phyloP scores from a whole-genome alignment of 2,888 invertebrate genomes.

The Pristionchus exspectatus region DNA sequence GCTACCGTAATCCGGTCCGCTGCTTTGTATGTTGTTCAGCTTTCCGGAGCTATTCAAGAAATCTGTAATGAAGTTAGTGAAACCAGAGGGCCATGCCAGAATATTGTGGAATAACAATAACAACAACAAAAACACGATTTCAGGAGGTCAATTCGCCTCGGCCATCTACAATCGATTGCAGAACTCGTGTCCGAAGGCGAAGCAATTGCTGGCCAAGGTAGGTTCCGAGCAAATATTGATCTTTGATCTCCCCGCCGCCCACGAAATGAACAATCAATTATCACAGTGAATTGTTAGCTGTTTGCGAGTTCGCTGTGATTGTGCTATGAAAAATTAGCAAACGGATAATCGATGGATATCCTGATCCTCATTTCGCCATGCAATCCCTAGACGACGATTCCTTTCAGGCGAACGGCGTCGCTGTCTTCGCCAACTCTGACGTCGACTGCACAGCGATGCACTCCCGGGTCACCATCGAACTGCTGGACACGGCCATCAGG shows the following conservation, averaged over 20 bases:
- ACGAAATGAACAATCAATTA: no score
- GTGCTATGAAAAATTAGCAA: no score
- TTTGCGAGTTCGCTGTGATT: no score
- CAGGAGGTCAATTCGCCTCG: constrained; percentile 68
- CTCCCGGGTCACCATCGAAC: constrained; percentile 70
- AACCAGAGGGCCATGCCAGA: no score
- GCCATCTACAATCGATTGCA: constrained; percentile 67
- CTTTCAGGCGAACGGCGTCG: constrained; percentile 71
- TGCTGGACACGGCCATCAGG: constrained; percentile 68
- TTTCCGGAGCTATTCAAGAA: no score
- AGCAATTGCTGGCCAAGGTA: constrained; percentile 71
- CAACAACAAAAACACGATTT: background rate
- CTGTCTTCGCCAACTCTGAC: constrained; percentile 71
- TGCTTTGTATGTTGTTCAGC: no score
- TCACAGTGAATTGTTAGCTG: no score
- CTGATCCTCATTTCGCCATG: no score
- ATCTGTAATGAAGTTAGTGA: no score
- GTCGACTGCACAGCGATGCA: constrained; percentile 72
- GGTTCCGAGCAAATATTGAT: background rate
- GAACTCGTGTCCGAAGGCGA: constrained; percentile 68
- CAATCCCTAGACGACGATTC: background rate
- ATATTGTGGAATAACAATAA: background rate
- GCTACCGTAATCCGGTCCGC: no score
- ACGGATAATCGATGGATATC: no score
- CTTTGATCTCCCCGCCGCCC: background rate